A percentile compares a stretch with the other conserved stretches of the same genome.
Conservation (phyloP, 2,888 invertebrate species). For the Trilocha varians region DNA sequence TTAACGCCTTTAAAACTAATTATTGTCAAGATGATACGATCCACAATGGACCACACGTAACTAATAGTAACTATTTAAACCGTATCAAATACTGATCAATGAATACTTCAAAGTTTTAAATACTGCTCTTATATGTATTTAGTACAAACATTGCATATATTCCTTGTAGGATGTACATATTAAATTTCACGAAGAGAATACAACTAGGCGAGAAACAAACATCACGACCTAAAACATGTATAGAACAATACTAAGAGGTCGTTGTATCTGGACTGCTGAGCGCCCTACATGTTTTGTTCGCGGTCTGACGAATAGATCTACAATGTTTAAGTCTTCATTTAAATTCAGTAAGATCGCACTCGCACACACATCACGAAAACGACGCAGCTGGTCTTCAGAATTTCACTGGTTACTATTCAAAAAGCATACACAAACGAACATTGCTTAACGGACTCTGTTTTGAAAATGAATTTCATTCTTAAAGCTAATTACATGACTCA, state of each 20-base stretch:
- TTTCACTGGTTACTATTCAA: constrained; percentile 56
- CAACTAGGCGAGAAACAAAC: no score
- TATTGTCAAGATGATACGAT: neutral
- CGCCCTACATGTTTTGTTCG: constrained; percentile 29
- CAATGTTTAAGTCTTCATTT: constrained; percentile 42
- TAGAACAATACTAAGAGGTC: constrained; percentile 22
- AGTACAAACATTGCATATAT: no score
- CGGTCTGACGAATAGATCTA: constrained; percentile 26
- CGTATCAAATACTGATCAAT: no score
- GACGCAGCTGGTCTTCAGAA: constrained; percentile 29
- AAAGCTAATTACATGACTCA: no score
- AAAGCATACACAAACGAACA: constrained; percentile 47
- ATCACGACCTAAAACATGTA: no score
- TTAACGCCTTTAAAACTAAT: constrained; percentile 33
- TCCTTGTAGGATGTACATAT: no score
- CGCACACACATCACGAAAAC: constrained; percentile 34
- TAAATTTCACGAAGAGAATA: no score
- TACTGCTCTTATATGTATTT: no score
- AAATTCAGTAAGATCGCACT: constrained; percentile 36
- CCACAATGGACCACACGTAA: neutral
- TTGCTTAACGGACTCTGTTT: constrained; percentile 17
- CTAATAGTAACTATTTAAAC: neutral
- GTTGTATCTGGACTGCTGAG: constrained; percentile 23
- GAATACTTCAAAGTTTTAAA: no score
- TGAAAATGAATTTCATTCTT: no score